Percentiles rank a stretch among this genome's conserved stretches.
Conservation (phyloP, 2,113 vertebrate genomes). For the Etheostoma cragini region DNA sequence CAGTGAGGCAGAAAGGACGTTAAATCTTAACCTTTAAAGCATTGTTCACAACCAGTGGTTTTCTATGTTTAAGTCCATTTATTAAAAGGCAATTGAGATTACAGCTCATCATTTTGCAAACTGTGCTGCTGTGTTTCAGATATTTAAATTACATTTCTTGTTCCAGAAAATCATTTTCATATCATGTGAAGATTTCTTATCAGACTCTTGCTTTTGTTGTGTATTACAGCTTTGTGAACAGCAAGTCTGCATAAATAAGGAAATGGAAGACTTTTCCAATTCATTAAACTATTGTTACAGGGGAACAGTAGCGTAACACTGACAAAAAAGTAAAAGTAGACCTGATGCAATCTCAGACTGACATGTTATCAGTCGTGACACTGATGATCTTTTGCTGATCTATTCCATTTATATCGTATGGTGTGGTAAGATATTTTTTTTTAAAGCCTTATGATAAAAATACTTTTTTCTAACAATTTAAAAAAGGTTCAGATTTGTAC, state of each 20-base stretch:
- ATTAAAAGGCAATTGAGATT: background rate
- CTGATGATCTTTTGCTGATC: background rate
- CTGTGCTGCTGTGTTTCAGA: background rate
- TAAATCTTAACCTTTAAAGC: background rate
- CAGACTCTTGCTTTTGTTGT: background rate
- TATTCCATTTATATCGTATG: too few relatives aligned
- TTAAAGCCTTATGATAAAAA: background rate
- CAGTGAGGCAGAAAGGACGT: background rate
- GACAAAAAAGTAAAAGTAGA: constrained; percentile 1
- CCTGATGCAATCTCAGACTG: background rate
- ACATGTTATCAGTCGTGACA: background rate
- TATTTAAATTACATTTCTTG: background rate
- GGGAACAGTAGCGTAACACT: background rate
- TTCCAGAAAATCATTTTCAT: background rate
- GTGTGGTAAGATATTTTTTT: background rate
- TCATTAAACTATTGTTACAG: background rate
- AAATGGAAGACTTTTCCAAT: too few relatives aligned
- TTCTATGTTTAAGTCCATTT: background rate
- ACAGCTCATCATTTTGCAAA: background rate
- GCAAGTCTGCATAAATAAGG: background rate
- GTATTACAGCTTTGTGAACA: background rate
- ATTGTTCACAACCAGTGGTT: background rate
- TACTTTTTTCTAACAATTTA: background rate
- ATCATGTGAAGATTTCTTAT: background rate
- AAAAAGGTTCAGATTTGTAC: background rate